Evolutionary conservation across 1,140 invertebrate genomes (phyloP), one percentile per base, ranked within the genome.

Genomic region (Drosophila suzukii): DNA sequence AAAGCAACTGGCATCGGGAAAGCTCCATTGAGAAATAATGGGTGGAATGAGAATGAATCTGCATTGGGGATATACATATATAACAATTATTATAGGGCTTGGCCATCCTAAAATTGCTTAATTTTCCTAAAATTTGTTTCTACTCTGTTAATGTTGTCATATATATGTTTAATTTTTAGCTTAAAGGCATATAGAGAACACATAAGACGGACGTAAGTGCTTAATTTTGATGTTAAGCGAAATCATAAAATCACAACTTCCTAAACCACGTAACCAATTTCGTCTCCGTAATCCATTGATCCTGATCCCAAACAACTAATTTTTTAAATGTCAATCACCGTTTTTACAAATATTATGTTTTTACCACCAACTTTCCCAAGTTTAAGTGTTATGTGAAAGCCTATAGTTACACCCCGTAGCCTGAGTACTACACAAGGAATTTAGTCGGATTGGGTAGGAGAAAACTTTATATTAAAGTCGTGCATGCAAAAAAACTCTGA

Each of bases 1-100:
- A 66, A 66, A 15, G 62, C 62, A 2, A 66, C 10, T 6, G 60
- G 38, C 60, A 62, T 60, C 27, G 54, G 15, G 17, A 41, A 15
- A 15, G 11, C 59, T 62, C 32, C 41, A 38, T 65, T 38, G 2
- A 38, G 32, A n/a, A 47, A 4, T 1, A 38, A 11, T 8, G 43
- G 43, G 4, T 2, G 30, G 4, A 38, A 27, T 65, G 17, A 2
- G 11, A 36, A 34, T 0, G 6, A 24, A 47, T 47, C 62, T 66
- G 43, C 15, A 38, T 38, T 15, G 12, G 24, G 59, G 20, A 63
- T 65, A 47, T 49, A 66, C 10, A 36, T 47, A 6, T 15, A 10
- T 24, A 46, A 11, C 6, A 3, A 38, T 62, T 60, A 38, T n/a
- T 60, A 12, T 15, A 12, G 8, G 8, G 13, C 15, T 15, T 2